A percentile compares a stretch with the other conserved stretches of the same genome.
phyloP scores from a whole-genome alignment of 2,888 invertebrate genomes.

The Cremastinae sp. region DNA sequence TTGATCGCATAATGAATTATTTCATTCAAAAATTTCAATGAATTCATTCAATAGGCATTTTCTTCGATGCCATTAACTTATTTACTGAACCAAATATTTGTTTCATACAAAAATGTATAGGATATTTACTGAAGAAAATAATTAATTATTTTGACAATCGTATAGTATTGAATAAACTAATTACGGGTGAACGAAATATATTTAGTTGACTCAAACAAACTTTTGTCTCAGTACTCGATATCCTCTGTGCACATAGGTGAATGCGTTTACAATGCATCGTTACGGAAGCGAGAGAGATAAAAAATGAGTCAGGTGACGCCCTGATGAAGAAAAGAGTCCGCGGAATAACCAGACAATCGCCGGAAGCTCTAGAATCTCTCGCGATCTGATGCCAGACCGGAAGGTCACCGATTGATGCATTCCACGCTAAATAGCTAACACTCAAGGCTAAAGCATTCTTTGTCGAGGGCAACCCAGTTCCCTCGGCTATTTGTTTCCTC shows the following conservation, averaged over 20 bases:
- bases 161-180: too few species aligned
- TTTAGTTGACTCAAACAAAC: too few species aligned
- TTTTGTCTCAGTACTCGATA: constrained; percentile 65
- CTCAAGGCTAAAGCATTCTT: constrained; percentile 18
- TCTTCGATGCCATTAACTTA: too few species aligned
- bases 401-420: constrained; percentile 56
- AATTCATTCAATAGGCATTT: too few species aligned
- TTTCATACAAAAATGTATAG: too few species aligned
- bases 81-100: too few species aligned
- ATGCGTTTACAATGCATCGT: constrained; percentile 78
- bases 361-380: constrained; percentile 68
- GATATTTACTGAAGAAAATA: too few species aligned
- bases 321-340: constrained; percentile 76
- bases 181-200: too few species aligned
- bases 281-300: constrained; percentile 63
- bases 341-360: constrained; percentile 73
- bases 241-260: constrained; percentile 75
- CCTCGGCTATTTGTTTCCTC: constrained; percentile 12
- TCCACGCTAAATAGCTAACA: constrained; percentile 38
- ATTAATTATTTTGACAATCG: too few species aligned
- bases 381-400: constrained; percentile 48
- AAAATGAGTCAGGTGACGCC: constrained; percentile 61
- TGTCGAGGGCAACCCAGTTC: constrained; percentile 17
- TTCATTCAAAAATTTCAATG: too few species aligned
- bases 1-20: too few species aligned